phyloP scores from a whole-genome alignment of 1,140 invertebrate species.

The Caenorhabditis inopinata region DNA sequence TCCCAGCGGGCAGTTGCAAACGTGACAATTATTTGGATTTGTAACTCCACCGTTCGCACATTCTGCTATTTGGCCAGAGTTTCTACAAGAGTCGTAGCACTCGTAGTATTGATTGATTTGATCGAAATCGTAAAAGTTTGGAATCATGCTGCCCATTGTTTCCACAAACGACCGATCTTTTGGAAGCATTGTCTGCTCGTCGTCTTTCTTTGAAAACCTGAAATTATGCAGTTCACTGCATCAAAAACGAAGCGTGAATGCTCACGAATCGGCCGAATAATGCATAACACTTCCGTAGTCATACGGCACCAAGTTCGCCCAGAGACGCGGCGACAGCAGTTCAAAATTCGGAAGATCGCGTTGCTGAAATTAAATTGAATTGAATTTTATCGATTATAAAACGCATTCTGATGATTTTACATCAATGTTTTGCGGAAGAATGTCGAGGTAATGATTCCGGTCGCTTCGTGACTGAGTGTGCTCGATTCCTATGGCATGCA shows the following conservation, averaged over 20 bases:
- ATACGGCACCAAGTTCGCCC: neutral
- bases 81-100: neutral
- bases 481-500: slow-evolving; percentile 66
- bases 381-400: too few species aligned
- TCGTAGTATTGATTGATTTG: slow-evolving; percentile 17
- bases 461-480: slow-evolving; percentile 53
- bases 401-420: too few species aligned
- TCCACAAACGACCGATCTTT: slow-evolving; percentile 7
- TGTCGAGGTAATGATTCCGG: slow-evolving; percentile 43
- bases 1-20: slow-evolving; percentile 18
- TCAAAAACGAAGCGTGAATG: neutral
- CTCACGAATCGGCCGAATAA: slow-evolving; percentile 19
- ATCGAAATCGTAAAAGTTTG: slow-evolving; percentile 26
- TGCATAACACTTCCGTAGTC: slow-evolving; percentile 34
- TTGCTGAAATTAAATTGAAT: neutral
- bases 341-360: slow-evolving; percentile 3
- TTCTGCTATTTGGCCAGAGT: neutral
- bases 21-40: slow-evolving; percentile 9
- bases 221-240: neutral
- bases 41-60: neutral
- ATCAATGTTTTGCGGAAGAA: slow-evolving; percentile 17
- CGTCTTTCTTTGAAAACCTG: slow-evolving; percentile 17
- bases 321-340: neutral
- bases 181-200: slow-evolving; percentile 30
- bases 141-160: slow-evolving; percentile 19